These are phyloP conservation scores for Sebastes minor DNA, from an alignment of 2,797 vertebrate species.

Conservation along the genomic window DNA sequence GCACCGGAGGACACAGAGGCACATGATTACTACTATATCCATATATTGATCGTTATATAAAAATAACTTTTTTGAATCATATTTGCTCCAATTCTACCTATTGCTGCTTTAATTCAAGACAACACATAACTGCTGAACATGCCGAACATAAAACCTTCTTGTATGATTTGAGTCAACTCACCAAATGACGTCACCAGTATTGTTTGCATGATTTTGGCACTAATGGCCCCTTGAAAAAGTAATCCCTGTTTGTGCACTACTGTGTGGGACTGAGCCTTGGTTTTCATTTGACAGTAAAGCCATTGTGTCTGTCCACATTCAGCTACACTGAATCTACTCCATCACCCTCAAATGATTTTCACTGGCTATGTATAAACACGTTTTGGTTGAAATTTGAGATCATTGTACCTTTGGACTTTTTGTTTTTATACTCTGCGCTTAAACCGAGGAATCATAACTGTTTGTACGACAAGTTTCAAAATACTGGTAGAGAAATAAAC, in stretches of 20 bases:
- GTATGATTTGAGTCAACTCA: slow-evolving; percentile 9
- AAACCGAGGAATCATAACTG: slow-evolving; percentile 54
- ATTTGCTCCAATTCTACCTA: too few relatives aligned
- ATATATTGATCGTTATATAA: too few relatives aligned
- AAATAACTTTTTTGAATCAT: too few relatives aligned
- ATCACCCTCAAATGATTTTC: slow-evolving; percentile 53
- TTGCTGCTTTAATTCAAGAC: background rate
- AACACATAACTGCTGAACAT: slow-evolving; percentile 11
- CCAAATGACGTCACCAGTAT: slow-evolving; percentile 6
- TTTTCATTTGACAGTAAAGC: slow-evolving; percentile 23
- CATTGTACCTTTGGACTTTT: background rate
- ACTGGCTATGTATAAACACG: slow-evolving; percentile 19
- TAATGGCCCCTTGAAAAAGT: slow-evolving; percentile 13
- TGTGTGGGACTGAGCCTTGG: slow-evolving; percentile 37
- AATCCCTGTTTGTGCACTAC: slow-evolving; percentile 45
- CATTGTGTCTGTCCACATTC: slow-evolving; percentile 38
- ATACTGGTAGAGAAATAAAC: slow-evolving; percentile 45
- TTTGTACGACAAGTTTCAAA: slow-evolving; percentile 55
- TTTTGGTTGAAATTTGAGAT: slow-evolving; percentile 34
- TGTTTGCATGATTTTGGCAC: slow-evolving; percentile 25
- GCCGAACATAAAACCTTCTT: background rate
- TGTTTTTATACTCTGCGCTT: slow-evolving; percentile 21
- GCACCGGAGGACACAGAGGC: too few relatives aligned
- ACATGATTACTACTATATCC: too few relatives aligned
- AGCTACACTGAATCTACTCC: slow-evolving; percentile 30